phyloP scores from a whole-genome alignment of 2,797 vertebrate species.

The Epinephelus malabaricus region DNA sequence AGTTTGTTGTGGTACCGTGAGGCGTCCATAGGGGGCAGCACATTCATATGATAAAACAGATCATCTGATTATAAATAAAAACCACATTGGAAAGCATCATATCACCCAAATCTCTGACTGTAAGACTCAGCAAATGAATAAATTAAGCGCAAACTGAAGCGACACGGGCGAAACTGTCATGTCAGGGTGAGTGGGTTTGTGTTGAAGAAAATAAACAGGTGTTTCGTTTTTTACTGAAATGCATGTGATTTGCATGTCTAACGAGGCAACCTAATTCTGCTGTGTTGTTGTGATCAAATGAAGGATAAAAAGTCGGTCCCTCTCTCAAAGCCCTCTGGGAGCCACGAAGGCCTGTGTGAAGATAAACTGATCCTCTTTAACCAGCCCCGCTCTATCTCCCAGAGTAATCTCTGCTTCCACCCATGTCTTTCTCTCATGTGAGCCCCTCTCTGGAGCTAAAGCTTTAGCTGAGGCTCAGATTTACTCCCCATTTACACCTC shows the following conservation, averaged over 20 bases:
- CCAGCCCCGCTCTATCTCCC: slow-evolving; percentile 77
- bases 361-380: slow-evolving; percentile 84
- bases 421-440: slow-evolving; percentile 68
- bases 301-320: slow-evolving; percentile 64
- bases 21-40: slow-evolving; percentile 74
- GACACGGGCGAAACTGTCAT: background rate
- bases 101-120: slow-evolving; percentile 25
- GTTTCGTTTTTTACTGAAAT: slow-evolving; percentile 34
- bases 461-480: slow-evolving; percentile 63
- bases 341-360: slow-evolving; percentile 71
- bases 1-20: slow-evolving; percentile 42
- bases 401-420: slow-evolving; percentile 81
- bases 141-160: background rate
- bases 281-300: slow-evolving; percentile 58
- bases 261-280: slow-evolving; percentile 54
- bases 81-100: slow-evolving; percentile 20
- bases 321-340: slow-evolving; percentile 67
- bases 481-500: slow-evolving; percentile 57
- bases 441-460: slow-evolving; percentile 69
- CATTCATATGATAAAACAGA: slow-evolving; percentile 41
- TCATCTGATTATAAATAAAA: slow-evolving; percentile 26
- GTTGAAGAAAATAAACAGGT: slow-evolving; percentile 37
- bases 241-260: slow-evolving; percentile 47
- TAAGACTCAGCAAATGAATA: background rate
- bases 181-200: background rate